Percentiles rank a stretch among this genome's conserved stretches.
These are phyloP conservation scores for Cremastobaeus sp. DNA, from an alignment of 2,888 invertebrate genomes.

Conservation along the genomic window DNA sequence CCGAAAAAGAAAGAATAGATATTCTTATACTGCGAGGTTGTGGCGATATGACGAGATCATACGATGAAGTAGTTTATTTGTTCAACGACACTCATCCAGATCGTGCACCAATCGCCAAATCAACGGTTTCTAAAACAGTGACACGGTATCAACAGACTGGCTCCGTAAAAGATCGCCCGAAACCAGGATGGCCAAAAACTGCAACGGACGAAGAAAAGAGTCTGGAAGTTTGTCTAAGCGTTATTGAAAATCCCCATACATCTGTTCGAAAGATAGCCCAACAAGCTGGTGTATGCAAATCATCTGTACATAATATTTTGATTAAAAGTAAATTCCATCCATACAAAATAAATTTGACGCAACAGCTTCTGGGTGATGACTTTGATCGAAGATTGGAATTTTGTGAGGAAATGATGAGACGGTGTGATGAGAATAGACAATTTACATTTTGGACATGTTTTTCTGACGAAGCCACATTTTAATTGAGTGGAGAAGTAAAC, in stretches of 20 bases:
- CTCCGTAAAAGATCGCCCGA: slow-evolving; percentile 21
- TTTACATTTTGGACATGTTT: slow-evolving; percentile 3
- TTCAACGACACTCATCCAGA: too few species aligned
- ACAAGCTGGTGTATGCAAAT: slow-evolving; percentile 36
- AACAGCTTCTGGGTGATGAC: not conserved
- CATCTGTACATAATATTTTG: slow-evolving; percentile 25
- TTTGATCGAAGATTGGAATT: not conserved
- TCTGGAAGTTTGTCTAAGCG: slow-evolving; percentile 21
- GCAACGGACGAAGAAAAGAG: slow-evolving; percentile 24
- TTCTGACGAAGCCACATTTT: not conserved
- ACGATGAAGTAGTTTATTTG: too few species aligned
- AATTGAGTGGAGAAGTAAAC: slow-evolving; percentile 1
- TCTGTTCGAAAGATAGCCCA: slow-evolving; percentile 29
- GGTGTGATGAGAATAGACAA: not conserved
- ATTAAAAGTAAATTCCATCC: not conserved
- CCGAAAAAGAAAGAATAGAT: too few species aligned
- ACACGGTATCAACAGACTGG: too few species aligned
- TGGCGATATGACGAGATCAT: too few species aligned
- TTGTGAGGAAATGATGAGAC: not conserved
- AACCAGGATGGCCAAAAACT: slow-evolving; percentile 33
- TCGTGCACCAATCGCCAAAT: too few species aligned
- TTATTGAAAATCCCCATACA: slow-evolving; percentile 28
- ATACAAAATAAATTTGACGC: not conserved
- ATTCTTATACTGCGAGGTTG: too few species aligned
- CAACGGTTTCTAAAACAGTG: too few species aligned